Percentiles rank a stretch among this genome's conserved stretches.
Evolutionary conservation across 1,140 invertebrate species (phyloP).

Genomic region (Camponotus pennsylvanicus): DNA sequence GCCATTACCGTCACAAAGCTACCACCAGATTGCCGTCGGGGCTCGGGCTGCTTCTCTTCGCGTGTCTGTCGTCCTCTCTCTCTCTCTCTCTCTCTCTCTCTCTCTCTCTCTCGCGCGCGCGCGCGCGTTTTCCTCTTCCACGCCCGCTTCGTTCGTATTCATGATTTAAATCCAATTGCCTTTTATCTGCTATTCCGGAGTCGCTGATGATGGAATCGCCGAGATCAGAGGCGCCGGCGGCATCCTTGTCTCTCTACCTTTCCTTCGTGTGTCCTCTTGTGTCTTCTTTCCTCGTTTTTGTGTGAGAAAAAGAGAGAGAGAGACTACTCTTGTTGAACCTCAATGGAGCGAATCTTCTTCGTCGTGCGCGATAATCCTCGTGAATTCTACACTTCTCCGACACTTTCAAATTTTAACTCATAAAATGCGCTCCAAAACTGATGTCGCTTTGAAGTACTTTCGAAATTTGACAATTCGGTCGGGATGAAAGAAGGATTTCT

Average conservation of each 20-base stretch:
- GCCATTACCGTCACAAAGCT: conserved; percentile 86
- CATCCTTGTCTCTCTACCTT: conserved; percentile 29
- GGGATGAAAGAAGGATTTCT: too few relatives aligned
- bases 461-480: too few relatives aligned
- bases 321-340: conserved; percentile 41
- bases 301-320: not conserved
- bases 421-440: not conserved
- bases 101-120: conserved; percentile 1
- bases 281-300: conserved; percentile 38
- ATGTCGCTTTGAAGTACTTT: too few relatives aligned
- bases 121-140: conserved; percentile 27
- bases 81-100: not conserved
- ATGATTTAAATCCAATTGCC: conserved; percentile 86
- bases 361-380: not conserved
- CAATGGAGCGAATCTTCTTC: conserved; percentile 17
- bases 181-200: conserved; percentile 85
- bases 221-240: conserved; percentile 78
- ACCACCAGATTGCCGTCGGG: conserved; percentile 85
- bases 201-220: conserved; percentile 82
- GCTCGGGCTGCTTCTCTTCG: conserved; percentile 75
- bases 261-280: conserved; percentile 61
- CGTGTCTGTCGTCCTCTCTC: conserved; percentile 41
- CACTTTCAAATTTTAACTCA: not conserved
- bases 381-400: not conserved
- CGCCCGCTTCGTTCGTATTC: conserved; percentile 84